Percentiles rank a stretch among this genome's conserved stretches.
These are phyloP conservation scores for Enteromius unitaeniatus DNA, from an alignment of 2,797 vertebrate genomes.

Conservation along the genomic window DNA sequence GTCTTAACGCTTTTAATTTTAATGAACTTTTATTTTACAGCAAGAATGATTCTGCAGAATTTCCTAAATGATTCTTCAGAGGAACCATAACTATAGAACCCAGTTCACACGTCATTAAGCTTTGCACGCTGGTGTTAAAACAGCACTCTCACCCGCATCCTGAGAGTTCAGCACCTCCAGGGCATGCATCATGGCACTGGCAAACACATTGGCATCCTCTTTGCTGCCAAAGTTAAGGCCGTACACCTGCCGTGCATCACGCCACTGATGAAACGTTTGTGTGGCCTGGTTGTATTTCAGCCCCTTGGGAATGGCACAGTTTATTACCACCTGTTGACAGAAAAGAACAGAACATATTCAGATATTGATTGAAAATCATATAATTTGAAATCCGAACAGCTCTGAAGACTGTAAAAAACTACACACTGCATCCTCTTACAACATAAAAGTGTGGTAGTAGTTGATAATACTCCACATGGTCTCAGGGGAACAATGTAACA, in stretches of 20 bases:
- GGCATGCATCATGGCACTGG: constrained; percentile 99
- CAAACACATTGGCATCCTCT: constrained; percentile 98
- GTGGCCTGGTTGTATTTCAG: constrained; percentile 99
- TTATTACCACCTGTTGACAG: constrained; percentile 92
- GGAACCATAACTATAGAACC: background rate
- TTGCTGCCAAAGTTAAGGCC: constrained; percentile 99
- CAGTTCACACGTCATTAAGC: constrained; percentile 19
- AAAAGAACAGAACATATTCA: background rate
- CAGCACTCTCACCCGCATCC: constrained; percentile 86
- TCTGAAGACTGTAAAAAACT: background rate
- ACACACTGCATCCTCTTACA: background rate
- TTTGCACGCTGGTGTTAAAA: background rate
- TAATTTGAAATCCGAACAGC: background rate
- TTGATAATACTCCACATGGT: background rate
- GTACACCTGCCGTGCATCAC: constrained; percentile 96
- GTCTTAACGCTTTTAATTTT: too few species aligned
- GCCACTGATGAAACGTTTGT: constrained; percentile 98
- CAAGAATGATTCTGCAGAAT: background rate
- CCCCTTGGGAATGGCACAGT: constrained; percentile 99
- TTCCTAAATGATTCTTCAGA: background rate
- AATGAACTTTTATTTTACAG: background rate
- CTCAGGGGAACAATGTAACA: constrained; percentile 2
- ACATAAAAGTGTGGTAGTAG: background rate
- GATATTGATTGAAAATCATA: background rate
- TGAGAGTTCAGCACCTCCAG: constrained; percentile 99